Evolutionary conservation across 2,113 vertebrate genomes (phyloP), one percentile per base, ranked within the genome.

Genomic region (Saccopteryx leptura): DNA sequence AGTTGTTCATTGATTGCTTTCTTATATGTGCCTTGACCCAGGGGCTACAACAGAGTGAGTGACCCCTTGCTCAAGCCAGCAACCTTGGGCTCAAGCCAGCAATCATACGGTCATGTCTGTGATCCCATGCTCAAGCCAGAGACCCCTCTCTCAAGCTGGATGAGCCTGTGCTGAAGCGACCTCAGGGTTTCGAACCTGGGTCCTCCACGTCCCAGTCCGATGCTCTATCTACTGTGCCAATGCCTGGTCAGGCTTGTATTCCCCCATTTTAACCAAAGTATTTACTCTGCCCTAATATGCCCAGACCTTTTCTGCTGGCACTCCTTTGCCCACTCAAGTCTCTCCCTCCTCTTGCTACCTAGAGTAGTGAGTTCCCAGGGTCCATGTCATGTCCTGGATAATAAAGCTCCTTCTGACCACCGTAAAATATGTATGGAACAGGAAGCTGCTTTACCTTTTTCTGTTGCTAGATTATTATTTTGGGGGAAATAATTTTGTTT

Each of bases 241-340:
- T 39, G 39, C 39, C 39, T 39, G 39, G 39, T 39, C 39, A 39
- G 39, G 2, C 39, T 39, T 39, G 39, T 39, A 74, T 26, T 95
- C 63, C 48, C 46, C 75, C 74, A 82, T 95, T 93, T 92, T 83
- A 92, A 88, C 71, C 10, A 82, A 90, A 88, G 69, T 93, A 61
- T 78, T 94, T 26, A 65, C 50, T 80, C 33, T 96, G n/a, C 46
- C 39, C 61, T 89, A 65, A 91, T 79, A 65, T 65, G 21, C 39
- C 33, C 52, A 72, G 3, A 7, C 31, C 28, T 87, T 88, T 72
- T 74, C 74, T 50, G 61, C 19, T 26, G 52, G 33, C 86, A 4
- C 39, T 28, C 1, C 33, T 78, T 91, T 76, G 63, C 7, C 50
- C 26, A 18, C 12, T 90, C n/a, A 50, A 24, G 17, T 66, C 9